Base-by-base conservation (phyloP, 2,113 vertebrate genomes). In the Podilymbus podiceps region DNA sequence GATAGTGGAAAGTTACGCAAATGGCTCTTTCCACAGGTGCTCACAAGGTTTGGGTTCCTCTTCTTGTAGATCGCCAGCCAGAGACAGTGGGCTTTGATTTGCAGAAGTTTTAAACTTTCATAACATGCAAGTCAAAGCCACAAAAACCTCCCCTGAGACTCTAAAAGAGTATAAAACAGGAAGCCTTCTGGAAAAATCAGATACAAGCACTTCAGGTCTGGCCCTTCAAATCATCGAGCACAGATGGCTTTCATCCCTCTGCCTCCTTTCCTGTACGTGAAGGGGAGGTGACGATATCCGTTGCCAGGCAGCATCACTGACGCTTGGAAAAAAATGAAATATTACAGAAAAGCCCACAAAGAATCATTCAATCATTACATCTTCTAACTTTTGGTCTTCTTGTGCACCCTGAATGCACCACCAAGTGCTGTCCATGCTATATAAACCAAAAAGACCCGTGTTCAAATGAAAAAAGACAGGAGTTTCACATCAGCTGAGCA, bases 1-100 rank as follows among this genome's bases (percentile, higher is more conserved):
- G 62, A 81, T 33, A 31, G 33, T 9, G 95, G 80, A 85, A 95
- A 95, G 62, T 95, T 94, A 87, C 81, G 78, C 60, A 85, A 92
- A 40, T 8, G 23, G 60, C 50, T 60, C 50, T 85, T 89, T 72
- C 38, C 77, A 78, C 35, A 75, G 66, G 8, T 69, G 79, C 76
- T 82, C 68, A 42, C 7, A n/a, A 63, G 47, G 44, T 85, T 25
- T 82, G 44, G 30, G 38, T 85, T 97, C 91, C 95, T 87, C 69
- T 91, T 93, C 87, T 49, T 30, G 40, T 8, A 56, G 56, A 80
- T 6, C 0, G 0, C n/a, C 76, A 80, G 59, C n/a, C 72, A 88
- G 50, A 76, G n/a, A n/a, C 2, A 21, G 35, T 3, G 19, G 27
- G 59, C 27, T 76, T 46, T 11, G 63, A 86, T 85, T 62, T 69